Percentiles rank a stretch among this genome's conserved stretches.
Evolutionary conservation across 1,140 invertebrate species (phyloP).

Genomic region (Camponotus pennsylvanicus): DNA sequence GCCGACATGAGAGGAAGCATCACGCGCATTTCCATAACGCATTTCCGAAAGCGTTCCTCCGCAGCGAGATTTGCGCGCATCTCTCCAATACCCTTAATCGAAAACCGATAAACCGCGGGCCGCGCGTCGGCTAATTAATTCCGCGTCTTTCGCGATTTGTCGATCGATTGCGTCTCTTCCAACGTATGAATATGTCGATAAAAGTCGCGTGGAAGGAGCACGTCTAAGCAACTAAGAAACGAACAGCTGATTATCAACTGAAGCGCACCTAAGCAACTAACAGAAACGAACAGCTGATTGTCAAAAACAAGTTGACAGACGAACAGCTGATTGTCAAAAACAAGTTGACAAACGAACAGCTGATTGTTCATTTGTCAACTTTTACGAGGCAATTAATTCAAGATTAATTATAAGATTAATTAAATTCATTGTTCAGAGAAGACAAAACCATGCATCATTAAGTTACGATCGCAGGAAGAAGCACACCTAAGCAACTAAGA

Average conservation of each 20-base stretch:
- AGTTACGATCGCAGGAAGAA: neutral
- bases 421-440: neutral
- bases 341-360: too few relatives aligned
- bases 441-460: neutral
- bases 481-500: neutral
- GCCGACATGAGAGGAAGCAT: conserved; percentile 10
- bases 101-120: conserved; percentile 30
- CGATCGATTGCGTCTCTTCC: neutral
- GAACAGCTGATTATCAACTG: too few relatives aligned
- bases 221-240: too few relatives aligned
- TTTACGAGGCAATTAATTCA: neutral
- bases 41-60: conserved; percentile 40
- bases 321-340: too few relatives aligned
- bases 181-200: neutral
- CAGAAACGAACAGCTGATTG: too few relatives aligned
- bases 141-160: conserved; percentile 1
- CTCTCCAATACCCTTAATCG: conserved; percentile 5
- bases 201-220: too few relatives aligned
- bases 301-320: too few relatives aligned
- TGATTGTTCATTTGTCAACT: too few relatives aligned
- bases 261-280: too few relatives aligned
- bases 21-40: conserved; percentile 46
- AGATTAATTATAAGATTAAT: neutral
- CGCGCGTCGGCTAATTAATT: conserved; percentile 16
- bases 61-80: neutral